Percentiles rank a stretch among this genome's conserved stretches.
These are phyloP conservation scores for Pseudeuparius sepicola DNA, from an alignment of 2,888 invertebrate genomes.

Conservation along the genomic window DNA sequence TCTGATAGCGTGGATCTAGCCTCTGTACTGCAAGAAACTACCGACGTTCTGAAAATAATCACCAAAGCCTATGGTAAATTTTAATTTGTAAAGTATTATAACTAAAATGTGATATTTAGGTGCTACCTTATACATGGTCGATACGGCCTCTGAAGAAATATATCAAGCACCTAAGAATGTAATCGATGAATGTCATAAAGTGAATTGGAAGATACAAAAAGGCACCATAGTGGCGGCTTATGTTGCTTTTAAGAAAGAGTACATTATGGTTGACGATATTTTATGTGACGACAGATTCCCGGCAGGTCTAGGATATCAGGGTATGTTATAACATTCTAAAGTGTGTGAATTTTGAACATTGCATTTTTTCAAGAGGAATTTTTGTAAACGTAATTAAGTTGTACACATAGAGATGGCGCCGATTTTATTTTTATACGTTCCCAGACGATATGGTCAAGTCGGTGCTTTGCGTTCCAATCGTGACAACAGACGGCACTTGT, in stretches of 20 bases:
- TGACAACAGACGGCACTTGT: slow-evolving; percentile 48
- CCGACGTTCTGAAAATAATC: slow-evolving; percentile 45
- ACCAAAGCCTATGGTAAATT: slow-evolving; percentile 46
- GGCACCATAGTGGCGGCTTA: slow-evolving; percentile 47
- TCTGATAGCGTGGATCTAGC: slow-evolving; percentile 48
- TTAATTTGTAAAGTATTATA: neutral
- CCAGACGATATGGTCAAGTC: slow-evolving; percentile 46
- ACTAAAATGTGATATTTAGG: slow-evolving; percentile 36
- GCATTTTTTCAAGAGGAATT: too few relatives aligned
- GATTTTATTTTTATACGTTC: slow-evolving; percentile 14
- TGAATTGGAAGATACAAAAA: slow-evolving; percentile 48
- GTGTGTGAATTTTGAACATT: too few relatives aligned
- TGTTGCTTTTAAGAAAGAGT: slow-evolving; percentile 47
- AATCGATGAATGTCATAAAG: slow-evolving; percentile 42
- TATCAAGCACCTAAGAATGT: slow-evolving; percentile 44
- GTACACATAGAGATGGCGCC: too few relatives aligned
- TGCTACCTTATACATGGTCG: slow-evolving; percentile 48
- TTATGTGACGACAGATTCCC: slow-evolving; percentile 47
- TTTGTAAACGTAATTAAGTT: too few relatives aligned
- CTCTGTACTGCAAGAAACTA: slow-evolving; percentile 46
- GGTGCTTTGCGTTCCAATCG: slow-evolving; percentile 50
- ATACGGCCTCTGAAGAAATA: slow-evolving; percentile 45
- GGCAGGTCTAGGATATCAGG: slow-evolving; percentile 42
- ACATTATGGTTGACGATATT: slow-evolving; percentile 46
- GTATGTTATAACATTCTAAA: too few relatives aligned